phyloP scores from a whole-genome alignment of 1,140 invertebrate genomes.

The Zaprionus inermis region DNA sequence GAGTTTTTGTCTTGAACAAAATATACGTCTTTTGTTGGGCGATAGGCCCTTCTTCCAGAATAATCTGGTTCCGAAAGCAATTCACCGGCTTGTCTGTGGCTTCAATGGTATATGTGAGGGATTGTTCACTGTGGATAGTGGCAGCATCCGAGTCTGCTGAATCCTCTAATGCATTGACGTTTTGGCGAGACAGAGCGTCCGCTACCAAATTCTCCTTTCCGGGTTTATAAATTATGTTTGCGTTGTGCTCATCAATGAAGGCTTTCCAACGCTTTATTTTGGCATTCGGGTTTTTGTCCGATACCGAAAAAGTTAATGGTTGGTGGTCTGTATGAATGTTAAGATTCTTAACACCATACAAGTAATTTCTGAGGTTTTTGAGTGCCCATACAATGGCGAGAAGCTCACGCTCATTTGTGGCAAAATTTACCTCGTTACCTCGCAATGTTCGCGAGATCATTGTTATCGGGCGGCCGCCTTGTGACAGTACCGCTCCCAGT shows the following conservation, averaged over 20 bases:
- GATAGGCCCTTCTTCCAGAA: background rate
- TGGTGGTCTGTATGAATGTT: conserved; percentile 85
- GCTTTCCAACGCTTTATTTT: no score
- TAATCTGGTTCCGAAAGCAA: conserved; percentile 11
- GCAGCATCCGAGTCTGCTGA: no score
- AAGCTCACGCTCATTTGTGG: conserved; percentile 67
- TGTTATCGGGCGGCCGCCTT: background rate
- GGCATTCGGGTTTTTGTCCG: no score
- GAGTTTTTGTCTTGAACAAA: background rate
- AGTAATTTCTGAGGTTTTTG: conserved; percentile 14
- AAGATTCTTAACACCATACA: conserved; percentile 84
- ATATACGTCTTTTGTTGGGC: background rate
- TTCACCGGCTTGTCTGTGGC: conserved; percentile 9
- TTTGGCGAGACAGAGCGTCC: no score
- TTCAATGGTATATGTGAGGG: conserved; percentile 7
- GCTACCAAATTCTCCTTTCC: conserved; percentile 75
- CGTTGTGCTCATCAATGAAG: conserved; percentile 82
- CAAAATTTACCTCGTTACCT: conserved; percentile 62
- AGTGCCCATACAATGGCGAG: conserved; percentile 26
- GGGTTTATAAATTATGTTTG: conserved; percentile 83
- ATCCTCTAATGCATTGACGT: conserved; percentile 5
- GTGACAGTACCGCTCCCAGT: background rate
- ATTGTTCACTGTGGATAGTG: background rate
- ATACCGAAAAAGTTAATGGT: conserved; percentile 84
- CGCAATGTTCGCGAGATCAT: no score